Base-by-base conservation (phyloP, 2,888 invertebrate species). In the Pecten maximus region DNA sequence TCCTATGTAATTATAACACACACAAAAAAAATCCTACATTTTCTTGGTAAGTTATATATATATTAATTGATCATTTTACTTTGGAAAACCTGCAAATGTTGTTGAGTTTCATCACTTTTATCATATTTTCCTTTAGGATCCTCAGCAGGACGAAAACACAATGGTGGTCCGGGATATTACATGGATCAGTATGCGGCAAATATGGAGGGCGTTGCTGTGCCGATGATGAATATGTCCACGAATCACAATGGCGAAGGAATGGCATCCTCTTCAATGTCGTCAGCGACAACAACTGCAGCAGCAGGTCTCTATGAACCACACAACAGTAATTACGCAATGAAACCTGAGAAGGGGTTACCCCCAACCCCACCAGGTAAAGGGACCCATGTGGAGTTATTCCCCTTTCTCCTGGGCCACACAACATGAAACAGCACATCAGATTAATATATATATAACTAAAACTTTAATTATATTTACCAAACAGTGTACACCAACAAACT, bases 291-390 rank as follows among this genome's bases (percentile, higher is more conserved):
- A 15, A 92, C 93, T 48, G 93, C 92, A 12, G 92, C 91, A 19
- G 93, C 92, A 35, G 93, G 92, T 23, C 91, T 94, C 91, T 94
- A 92, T 91, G 93, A 94, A 88, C 91, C 91, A 87, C 89, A 89
- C 44, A 87, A 90, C 16, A 91, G 88, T 89, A 94, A 94, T 90
- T 95, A 92, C 88, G 93, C 95, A 23, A 89, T 95, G 89, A 95
- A 95, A 93, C 92, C 93, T 88, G 95, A 95, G 89, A 94, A 94
- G 90, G 93, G 93, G 89, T 91, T 95, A 89, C 95, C 95, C 39
- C 94, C 94, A 6, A 95, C 95, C 4, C 95, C 95, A 23, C 95
- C 95, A 93, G 95, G 95, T 95, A 91, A 88, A 74, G 15, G 50
- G 39, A 87, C 40, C 16, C 40, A 88, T 88, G 28, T 44, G 15